Conservation (phyloP, 1,140 invertebrate genomes). For the Anastrepha ludens region DNA sequence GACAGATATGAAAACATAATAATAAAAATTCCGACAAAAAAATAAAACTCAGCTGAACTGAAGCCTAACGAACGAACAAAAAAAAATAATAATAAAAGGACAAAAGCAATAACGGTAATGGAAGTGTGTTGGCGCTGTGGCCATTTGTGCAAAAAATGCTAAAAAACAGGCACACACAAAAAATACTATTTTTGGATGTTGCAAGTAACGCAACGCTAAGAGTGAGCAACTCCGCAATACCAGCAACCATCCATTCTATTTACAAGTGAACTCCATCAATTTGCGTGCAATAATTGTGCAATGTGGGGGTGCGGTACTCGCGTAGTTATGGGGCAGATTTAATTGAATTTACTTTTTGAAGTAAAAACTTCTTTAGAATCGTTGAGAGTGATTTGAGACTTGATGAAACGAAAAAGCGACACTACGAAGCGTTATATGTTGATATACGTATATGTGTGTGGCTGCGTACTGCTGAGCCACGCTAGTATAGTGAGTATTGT, state of each 20-base stretch:
- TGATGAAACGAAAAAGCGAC: too few species aligned
- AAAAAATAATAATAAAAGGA: background rate
- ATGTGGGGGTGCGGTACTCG: background rate
- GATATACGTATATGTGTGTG: too few species aligned
- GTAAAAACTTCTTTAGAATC: too few species aligned
- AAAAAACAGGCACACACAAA: background rate
- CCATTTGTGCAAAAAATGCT: background rate
- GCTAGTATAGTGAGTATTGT: too few species aligned
- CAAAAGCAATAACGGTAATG: constrained; percentile 24
- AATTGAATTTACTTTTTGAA: background rate
- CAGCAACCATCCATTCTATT: background rate
- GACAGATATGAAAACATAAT: constrained; percentile 1
- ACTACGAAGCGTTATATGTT: too few species aligned
- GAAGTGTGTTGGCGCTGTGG: background rate
- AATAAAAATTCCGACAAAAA: background rate
- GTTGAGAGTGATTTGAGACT: too few species aligned
- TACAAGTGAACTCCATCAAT: background rate
- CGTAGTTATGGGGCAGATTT: background rate
- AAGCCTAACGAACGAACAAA: background rate
- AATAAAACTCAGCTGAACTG: background rate
- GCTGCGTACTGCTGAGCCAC: too few species aligned
- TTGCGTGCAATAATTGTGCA: background rate
- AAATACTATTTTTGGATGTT: too few species aligned
- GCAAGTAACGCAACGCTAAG: constrained; percentile 1
- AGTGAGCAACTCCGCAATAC: background rate